Base-by-base conservation (phyloP, 2,113 vertebrate genomes). In the Megaceryle torquata region DNA sequence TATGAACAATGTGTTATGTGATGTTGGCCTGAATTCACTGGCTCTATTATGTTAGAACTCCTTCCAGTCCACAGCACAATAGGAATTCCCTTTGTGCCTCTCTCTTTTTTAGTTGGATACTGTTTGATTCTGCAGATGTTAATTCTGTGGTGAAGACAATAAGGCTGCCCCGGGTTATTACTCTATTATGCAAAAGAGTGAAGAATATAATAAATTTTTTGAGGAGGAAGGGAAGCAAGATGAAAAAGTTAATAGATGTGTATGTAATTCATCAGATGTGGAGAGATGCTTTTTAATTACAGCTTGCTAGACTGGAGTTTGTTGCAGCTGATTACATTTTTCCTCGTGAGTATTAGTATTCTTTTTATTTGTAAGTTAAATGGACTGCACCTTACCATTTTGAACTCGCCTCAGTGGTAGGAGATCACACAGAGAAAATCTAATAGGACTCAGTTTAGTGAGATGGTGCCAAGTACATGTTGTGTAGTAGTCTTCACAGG, bases 261-360 rank as follows among this genome's bases (percentile, higher is more conserved):
- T 11, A 18, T 56, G 17, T 56, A 77, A 43, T 65, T 91, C 24
- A 68, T 67, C 76, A 28, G 31, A 68, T 78, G 64, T 91, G 69
- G 37, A 78, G 94, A 65, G 61, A 60, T 75, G 28, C 29, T 81
- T 95, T 93, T 80, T 94, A 91, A 89, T 95, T 95, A 91, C 41
- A 84, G 35, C 19, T 93, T 78, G 26, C 56, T 87, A 91, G 85
- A 81, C 72, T 91, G 61, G 56, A 91, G 35, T 84, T 80, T 86
- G 44, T 77, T 2, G 24, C 53, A 75, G 37, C 57, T 86, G 85
- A 86, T 91, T 82, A 37, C n/a, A 20, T 86, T 88, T 93, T 72
- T 50, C 37, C 76, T 78, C 51, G 3, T 21, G 68, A 81, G 64
- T 29, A 33, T 81, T 57, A 21, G 28, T 59, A 15, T n/a, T 80